These are phyloP conservation scores for Cecropterus lyciades DNA, from an alignment of 1,140 invertebrate species.

Conservation along the genomic window DNA sequence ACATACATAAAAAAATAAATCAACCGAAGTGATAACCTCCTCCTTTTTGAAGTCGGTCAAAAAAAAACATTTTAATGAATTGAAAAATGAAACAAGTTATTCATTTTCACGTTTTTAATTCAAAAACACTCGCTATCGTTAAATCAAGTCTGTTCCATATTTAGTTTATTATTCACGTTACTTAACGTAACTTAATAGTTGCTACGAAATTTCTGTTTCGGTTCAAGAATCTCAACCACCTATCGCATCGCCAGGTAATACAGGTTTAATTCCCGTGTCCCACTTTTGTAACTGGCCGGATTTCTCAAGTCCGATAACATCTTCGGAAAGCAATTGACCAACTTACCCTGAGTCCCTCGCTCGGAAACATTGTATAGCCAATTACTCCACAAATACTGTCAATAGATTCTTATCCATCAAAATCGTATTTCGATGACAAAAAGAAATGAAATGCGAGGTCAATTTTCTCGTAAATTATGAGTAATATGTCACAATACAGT, in stretches of 20 bases:
- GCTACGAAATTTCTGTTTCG: no score
- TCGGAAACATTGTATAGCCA: conserved; percentile 19
- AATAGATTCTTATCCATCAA: conserved; percentile 12
- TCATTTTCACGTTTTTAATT: no score
- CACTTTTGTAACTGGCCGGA: conserved; percentile 13
- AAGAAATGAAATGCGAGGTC: background rate
- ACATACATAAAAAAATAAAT: no score
- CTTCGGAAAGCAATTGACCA: conserved; percentile 29
- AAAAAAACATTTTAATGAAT: no score
- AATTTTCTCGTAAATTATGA: conserved; percentile 2
- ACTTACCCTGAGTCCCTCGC: conserved; percentile 8
- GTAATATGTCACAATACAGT: background rate
- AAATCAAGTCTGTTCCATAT: no score
- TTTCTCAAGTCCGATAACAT: conserved; percentile 26
- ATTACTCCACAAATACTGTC: background rate
- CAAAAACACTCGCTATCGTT: no score
- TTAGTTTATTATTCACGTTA: no score
- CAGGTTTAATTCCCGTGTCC: conserved; percentile 15
- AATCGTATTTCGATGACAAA: background rate
- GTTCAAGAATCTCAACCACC: background rate
- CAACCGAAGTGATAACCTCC: no score
- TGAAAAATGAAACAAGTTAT: no score
- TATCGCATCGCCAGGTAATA: conserved; percentile 10
- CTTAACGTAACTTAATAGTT: no score
- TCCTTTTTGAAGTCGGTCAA: no score